Evolutionary conservation across 1,140 invertebrate species (phyloP).

Genomic region (Cryptotermes secundus): DNA sequence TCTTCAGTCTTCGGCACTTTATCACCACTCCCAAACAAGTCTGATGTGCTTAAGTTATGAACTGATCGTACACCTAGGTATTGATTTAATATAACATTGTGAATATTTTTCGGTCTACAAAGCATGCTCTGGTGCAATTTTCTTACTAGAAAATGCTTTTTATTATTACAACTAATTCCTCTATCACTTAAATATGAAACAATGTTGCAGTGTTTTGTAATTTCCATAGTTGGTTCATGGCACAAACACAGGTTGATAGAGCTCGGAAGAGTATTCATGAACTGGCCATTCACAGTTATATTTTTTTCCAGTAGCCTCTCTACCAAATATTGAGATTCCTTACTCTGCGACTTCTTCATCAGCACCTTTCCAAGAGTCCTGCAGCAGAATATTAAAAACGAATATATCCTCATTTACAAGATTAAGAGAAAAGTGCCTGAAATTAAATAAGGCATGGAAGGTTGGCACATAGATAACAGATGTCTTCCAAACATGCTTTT

Average conservation of each 20-base stretch:
- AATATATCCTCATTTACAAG: background rate
- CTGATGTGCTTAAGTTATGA: background rate
- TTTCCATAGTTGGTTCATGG: background rate
- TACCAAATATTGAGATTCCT: background rate
- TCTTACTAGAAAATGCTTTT: no score
- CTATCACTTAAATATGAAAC: background rate
- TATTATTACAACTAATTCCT: no score
- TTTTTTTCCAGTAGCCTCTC: background rate
- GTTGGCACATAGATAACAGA: background rate
- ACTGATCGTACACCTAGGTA: background rate
- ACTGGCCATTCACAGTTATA: background rate
- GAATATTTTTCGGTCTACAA: no score
- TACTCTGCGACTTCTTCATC: background rate
- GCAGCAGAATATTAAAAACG: background rate
- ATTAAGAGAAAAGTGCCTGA: background rate
- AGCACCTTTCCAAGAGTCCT: background rate
- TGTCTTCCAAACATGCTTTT: background rate
- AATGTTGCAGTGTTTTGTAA: background rate
- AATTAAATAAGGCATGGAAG: background rate
- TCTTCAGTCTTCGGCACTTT: background rate
- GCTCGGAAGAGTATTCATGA: background rate
- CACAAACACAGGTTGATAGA: background rate
- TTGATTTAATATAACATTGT: no score
- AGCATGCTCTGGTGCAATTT: no score
- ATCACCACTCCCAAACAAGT: background rate